These are phyloP conservation scores for Anadara kagoshimensis DNA, from an alignment of 1,140 invertebrate genomes.

Conservation along the genomic window DNA sequence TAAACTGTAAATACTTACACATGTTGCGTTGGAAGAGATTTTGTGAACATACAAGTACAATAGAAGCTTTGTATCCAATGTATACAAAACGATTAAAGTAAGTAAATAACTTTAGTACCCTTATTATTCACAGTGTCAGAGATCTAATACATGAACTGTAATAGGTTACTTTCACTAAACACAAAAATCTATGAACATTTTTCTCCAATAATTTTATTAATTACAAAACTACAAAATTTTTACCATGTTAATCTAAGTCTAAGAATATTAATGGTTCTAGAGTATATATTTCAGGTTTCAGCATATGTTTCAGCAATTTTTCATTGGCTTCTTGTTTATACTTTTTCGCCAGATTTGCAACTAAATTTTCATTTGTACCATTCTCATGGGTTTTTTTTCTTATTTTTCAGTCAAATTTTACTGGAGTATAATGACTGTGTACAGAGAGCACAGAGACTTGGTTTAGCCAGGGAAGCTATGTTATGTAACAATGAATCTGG, in stretches of 20 bases:
- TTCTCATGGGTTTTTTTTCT: background rate
- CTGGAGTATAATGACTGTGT: conserved; percentile 71
- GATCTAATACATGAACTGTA: background rate
- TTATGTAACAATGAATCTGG: conserved; percentile 55
- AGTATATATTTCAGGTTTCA: too few relatives aligned
- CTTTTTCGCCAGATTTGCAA: too few relatives aligned
- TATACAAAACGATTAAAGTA: conserved; percentile 68
- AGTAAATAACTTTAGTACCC: conserved; percentile 21
- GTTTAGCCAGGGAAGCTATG: conserved; percentile 57
- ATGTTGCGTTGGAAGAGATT: conserved; percentile 72
- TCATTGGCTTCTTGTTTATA: too few relatives aligned
- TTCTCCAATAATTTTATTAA: too few relatives aligned
- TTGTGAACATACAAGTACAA: conserved; percentile 68
- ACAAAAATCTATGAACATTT: too few relatives aligned
- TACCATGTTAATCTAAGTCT: too few relatives aligned
- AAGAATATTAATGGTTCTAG: too few relatives aligned
- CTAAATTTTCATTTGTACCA: too few relatives aligned
- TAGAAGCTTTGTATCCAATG: conserved; percentile 66
- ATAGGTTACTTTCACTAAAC: background rate
- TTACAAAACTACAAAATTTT: too few relatives aligned
- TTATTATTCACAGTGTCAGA: background rate
- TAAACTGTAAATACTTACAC: conserved; percentile 70
- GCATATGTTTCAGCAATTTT: too few relatives aligned
- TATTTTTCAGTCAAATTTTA: conserved; percentile 62
- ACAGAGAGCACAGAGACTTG: conserved; percentile 66